Evolutionary conservation across 2,113 vertebrate species (phyloP).

Genomic region (Amia ocellicauda): DNA sequence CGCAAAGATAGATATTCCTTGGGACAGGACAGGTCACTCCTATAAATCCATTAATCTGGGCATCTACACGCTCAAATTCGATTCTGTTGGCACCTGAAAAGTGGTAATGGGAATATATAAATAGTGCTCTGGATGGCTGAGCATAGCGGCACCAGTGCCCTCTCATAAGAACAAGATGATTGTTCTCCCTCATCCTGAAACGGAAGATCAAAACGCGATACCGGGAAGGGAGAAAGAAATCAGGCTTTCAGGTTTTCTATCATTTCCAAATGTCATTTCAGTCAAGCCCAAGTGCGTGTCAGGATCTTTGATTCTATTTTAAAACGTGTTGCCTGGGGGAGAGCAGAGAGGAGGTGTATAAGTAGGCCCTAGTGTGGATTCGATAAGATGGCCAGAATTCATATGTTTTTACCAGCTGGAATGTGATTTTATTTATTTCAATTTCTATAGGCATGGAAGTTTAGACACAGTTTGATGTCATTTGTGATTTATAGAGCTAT

Average conservation of each 20-base stretch:
- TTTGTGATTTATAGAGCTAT: too few species aligned
- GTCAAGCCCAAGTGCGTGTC: slow-evolving; percentile 5
- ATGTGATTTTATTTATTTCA: too few species aligned
- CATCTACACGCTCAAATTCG: slow-evolving; percentile 12
- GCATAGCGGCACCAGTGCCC: slow-evolving; percentile 11
- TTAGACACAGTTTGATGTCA: too few species aligned
- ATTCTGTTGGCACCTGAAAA: slow-evolving; percentile 1
- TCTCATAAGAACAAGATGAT: background rate
- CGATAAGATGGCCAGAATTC: too few species aligned
- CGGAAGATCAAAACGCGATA: background rate
- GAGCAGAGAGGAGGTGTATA: background rate
- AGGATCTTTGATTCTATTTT: slow-evolving; percentile 15
- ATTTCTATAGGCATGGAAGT: too few species aligned
- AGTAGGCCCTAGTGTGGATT: background rate
- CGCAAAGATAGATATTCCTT: background rate
- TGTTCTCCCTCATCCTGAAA: background rate
- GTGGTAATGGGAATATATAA: background rate
- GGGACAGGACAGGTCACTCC: background rate
- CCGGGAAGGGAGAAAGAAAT: background rate
- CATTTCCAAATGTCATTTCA: slow-evolving; percentile 24
- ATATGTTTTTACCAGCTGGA: too few species aligned
- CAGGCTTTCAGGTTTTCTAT: slow-evolving; percentile 17
- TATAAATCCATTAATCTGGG: slow-evolving; percentile 13
- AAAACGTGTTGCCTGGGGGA: slow-evolving; percentile 13
- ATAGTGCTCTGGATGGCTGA: background rate